Evolutionary conservation across 2,797 vertebrate genomes (phyloP).

Genomic region (Heliangelus exortis): DNA sequence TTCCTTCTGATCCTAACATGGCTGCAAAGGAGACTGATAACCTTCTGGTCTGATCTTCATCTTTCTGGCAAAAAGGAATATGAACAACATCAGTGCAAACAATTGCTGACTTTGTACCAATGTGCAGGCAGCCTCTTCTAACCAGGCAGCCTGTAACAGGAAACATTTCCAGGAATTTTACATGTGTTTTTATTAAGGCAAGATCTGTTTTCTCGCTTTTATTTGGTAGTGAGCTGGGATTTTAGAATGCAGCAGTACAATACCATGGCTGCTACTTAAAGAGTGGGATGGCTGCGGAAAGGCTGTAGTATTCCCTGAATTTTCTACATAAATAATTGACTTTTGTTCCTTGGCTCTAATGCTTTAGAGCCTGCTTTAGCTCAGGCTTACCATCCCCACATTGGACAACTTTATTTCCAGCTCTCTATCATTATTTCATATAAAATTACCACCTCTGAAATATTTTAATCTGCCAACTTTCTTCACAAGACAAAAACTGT

Average conservation of each 20-base stretch:
- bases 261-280: conserved; percentile 16
- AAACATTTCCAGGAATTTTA: conserved; percentile 65
- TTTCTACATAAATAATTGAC: conserved; percentile 23
- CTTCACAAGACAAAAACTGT: neutral
- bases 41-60: conserved; percentile 36
- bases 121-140: conserved; percentile 4
- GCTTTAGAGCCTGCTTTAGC: neutral
- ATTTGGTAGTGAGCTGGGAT: conserved; percentile 4
- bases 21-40: neutral
- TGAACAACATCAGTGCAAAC: neutral
- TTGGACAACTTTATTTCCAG: conserved; percentile 19
- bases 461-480: neutral
- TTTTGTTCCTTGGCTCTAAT: conserved; percentile 30
- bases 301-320: neutral
- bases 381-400: neutral
- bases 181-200: conserved; percentile 32
- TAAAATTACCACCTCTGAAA: neutral
- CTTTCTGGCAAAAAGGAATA: conserved; percentile 30
- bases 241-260: conserved; percentile 30
- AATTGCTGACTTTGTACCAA: conserved; percentile 25
- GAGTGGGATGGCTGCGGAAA: conserved; percentile 29
- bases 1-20: conserved; percentile 36
- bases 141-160: conserved; percentile 27
- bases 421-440: neutral
- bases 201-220: conserved; percentile 38